Conservation (phyloP, 2,797 vertebrate species). For the Myripristis murdjan region DNA sequence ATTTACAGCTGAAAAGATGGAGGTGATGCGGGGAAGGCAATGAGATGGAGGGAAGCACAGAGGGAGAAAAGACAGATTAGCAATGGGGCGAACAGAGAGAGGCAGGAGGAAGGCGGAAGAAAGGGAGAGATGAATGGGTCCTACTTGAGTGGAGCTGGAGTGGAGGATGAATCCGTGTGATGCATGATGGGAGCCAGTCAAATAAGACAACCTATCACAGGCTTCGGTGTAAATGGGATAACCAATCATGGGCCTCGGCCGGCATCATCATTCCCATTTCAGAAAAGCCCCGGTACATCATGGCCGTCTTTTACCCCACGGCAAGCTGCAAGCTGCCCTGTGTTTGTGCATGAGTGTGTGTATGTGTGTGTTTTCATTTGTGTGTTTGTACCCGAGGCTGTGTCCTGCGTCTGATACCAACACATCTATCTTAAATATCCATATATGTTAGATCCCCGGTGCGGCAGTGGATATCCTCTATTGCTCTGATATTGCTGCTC, state of each 20-base stretch:
- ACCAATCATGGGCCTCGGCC: conserved; percentile 72
- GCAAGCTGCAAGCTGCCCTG: conserved; percentile 19
- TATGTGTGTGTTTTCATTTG: conserved; percentile 24
- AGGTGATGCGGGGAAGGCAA: conserved; percentile 46
- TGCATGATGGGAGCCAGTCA: conserved; percentile 69
- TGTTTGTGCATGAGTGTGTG: neutral
- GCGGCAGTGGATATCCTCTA: conserved; percentile 14
- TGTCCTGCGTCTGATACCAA: conserved; percentile 30
- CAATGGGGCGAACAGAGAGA: conserved; percentile 51
- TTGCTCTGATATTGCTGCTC: conserved; percentile 48
- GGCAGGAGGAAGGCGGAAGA: conserved; percentile 35
- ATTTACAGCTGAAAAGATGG: too few relatives aligned
- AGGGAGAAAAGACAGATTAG: conserved; percentile 57
- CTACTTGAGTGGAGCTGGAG: conserved; percentile 61
- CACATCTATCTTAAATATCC: conserved; percentile 53
- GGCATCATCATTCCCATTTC: conserved; percentile 69
- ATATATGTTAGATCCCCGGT: conserved; percentile 43
- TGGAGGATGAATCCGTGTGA: conserved; percentile 73
- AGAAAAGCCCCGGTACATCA: conserved; percentile 58
- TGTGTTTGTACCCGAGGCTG: conserved; percentile 12
- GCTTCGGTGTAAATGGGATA: conserved; percentile 73
- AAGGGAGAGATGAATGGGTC: conserved; percentile 63
- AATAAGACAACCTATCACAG: conserved; percentile 74
- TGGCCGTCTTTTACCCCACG: conserved; percentile 61
- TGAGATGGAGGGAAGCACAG: conserved; percentile 47